Evolutionary conservation across 2,113 vertebrate species (phyloP).

Genomic region (Polypterus senegalus): DNA sequence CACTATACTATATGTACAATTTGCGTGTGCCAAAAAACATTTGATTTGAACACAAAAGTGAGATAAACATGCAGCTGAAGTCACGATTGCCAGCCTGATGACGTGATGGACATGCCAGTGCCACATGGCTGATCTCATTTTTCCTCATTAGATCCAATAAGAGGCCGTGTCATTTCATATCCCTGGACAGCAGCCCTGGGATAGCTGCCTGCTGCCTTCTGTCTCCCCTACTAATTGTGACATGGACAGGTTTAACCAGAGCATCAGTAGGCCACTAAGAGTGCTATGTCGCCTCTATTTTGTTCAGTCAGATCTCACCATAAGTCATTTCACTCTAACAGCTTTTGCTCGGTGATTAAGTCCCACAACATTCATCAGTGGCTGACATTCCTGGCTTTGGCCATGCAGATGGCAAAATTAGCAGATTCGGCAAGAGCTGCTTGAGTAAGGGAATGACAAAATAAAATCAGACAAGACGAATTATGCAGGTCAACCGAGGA

Average conservation of each 20-base stretch:
- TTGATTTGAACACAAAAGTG: no score
- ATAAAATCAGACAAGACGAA: no score
- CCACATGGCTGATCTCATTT: no score
- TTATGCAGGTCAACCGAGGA: no score
- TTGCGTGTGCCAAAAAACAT: no score
- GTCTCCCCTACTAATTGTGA: conserved; percentile 1
- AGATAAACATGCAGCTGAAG: no score
- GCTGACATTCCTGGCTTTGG: neutral
- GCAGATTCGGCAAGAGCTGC: neutral
- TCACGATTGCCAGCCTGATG: no score
- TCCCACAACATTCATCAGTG: conserved; percentile 2
- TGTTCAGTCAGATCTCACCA: conserved; percentile 1
- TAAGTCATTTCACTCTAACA: neutral
- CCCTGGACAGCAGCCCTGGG: neutral
- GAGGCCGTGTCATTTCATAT: neutral
- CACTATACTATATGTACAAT: no score
- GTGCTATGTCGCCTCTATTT: neutral
- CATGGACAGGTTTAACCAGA: conserved; percentile 5
- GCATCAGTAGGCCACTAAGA: neutral
- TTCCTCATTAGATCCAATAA: neutral
- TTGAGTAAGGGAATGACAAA: no score
- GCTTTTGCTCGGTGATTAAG: conserved; percentile 1
- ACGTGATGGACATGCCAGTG: no score
- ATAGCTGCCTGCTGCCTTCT: neutral
- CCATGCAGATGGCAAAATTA: neutral